These are phyloP conservation scores for Vanessa tameamea DNA, from an alignment of 1,140 invertebrate species.

Conservation along the genomic window DNA sequence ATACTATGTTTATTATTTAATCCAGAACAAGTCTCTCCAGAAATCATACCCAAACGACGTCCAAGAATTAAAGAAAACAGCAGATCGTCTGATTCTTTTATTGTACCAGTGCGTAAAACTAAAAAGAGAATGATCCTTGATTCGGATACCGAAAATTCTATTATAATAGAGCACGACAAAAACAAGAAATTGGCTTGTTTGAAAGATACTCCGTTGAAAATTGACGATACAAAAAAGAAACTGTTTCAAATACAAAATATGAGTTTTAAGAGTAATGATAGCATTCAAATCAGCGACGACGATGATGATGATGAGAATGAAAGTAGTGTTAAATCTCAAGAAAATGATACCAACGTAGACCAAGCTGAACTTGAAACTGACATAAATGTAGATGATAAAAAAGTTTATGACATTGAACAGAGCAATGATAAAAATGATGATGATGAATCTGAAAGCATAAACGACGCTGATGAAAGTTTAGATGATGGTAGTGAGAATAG, in stretches of 20 bases:
- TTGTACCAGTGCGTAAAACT: slow-evolving; percentile 43
- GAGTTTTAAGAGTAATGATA: slow-evolving; percentile 43
- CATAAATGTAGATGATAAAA: slow-evolving; percentile 22
- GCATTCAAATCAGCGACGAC: slow-evolving; percentile 30
- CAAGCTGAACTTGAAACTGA: not conserved
- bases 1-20: slow-evolving; percentile 11
- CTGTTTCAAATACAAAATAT: slow-evolving; percentile 39
- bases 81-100: slow-evolving; percentile 48
- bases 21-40: slow-evolving; percentile 56
- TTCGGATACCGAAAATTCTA: slow-evolving; percentile 71
- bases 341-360: not conserved
- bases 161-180: slow-evolving; percentile 59
- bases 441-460: slow-evolving; percentile 10
- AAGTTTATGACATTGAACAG: slow-evolving; percentile 10
- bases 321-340: slow-evolving; percentile 8
- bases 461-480: slow-evolving; percentile 25
- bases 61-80: slow-evolving; percentile 34
- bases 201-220: slow-evolving; percentile 67
- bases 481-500: slow-evolving; percentile 18
- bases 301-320: slow-evolving; percentile 34
- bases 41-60: slow-evolving; percentile 55
- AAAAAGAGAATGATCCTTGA: slow-evolving; percentile 66
- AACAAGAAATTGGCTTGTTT: slow-evolving; percentile 58
- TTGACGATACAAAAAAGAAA: slow-evolving; percentile 36
- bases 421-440: slow-evolving; percentile 19